Percentiles rank a stretch among this genome's conserved stretches.
These are phyloP conservation scores for Poeciliopsis gracilis DNA, from an alignment of 2,797 vertebrate species.

Conservation along the genomic window DNA sequence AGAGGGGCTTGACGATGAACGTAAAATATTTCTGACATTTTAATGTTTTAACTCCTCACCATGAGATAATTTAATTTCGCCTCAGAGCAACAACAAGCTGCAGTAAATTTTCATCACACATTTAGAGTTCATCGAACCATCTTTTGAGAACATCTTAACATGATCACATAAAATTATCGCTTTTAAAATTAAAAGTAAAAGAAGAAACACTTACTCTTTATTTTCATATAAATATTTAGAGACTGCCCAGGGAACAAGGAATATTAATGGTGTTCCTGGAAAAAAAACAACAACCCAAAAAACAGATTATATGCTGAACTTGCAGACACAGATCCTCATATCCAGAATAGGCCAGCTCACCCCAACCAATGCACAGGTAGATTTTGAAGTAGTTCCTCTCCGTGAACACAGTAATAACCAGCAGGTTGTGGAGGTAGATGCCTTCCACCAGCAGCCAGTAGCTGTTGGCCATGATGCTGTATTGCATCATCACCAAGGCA, in stretches of 20 bases:
- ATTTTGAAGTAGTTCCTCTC: slow-evolving; percentile 90
- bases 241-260: slow-evolving; percentile 89
- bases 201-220: slow-evolving; percentile 86
- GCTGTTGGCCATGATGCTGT: slow-evolving; percentile 93
- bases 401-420: slow-evolving; percentile 86
- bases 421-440: slow-evolving; percentile 91
- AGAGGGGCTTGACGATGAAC: slow-evolving; percentile 1
- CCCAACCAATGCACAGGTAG: slow-evolving; percentile 95
- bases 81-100: not conserved
- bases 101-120: not conserved
- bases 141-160: not conserved
- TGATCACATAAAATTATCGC: not conserved
- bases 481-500: slow-evolving; percentile 93
- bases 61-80: not conserved
- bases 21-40: slow-evolving; percentile 36
- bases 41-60: slow-evolving; percentile 8
- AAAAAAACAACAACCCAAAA: not conserved
- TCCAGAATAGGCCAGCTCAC: slow-evolving; percentile 76
- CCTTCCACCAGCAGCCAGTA: slow-evolving; percentile 98
- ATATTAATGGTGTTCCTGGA: slow-evolving; percentile 90
- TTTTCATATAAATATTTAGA: slow-evolving; percentile 93
- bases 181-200: not conserved
- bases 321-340: not conserved
- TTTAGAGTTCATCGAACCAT: not conserved
- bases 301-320: not conserved